Evolutionary conservation across 92 coral and sea anemone genomes (phyloP).

Genomic region (Porites cylindrica): DNA sequence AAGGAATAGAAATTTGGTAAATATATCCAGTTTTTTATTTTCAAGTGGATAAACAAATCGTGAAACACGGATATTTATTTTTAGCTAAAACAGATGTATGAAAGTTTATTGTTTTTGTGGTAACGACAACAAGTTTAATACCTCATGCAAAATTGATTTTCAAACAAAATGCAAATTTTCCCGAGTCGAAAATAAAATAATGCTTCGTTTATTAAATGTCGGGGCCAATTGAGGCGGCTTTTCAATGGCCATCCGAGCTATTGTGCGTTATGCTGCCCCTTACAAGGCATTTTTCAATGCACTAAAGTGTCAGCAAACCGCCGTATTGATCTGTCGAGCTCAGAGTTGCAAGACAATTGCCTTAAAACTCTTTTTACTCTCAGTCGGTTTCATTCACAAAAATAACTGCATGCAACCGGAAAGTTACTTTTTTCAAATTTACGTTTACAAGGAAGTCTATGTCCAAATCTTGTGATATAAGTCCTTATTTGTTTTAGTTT

Average conservation of each 20-base stretch:
- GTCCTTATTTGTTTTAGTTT: too few relatives aligned
- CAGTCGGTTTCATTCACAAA: neutral
- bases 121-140: neutral
- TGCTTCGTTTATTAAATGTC: neutral
- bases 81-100: neutral
- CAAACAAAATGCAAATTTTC: slow-evolving; percentile 37
- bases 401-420: neutral
- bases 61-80: neutral
- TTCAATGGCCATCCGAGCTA: too few relatives aligned
- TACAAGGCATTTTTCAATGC: neutral
- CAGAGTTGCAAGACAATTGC: neutral
- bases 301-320: neutral
- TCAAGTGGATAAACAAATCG: neutral
- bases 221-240: neutral
- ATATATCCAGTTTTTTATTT: neutral
- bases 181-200: neutral
- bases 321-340: neutral
- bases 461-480: too few relatives aligned
- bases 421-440: too few relatives aligned
- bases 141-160: slow-evolving; percentile 24
- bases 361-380: neutral
- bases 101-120: neutral
- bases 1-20: neutral
- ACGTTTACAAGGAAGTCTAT: too few relatives aligned
- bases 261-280: neutral